phyloP scores from a whole-genome alignment of 2,888 invertebrate genomes.

The Malachius bipustulatus region DNA sequence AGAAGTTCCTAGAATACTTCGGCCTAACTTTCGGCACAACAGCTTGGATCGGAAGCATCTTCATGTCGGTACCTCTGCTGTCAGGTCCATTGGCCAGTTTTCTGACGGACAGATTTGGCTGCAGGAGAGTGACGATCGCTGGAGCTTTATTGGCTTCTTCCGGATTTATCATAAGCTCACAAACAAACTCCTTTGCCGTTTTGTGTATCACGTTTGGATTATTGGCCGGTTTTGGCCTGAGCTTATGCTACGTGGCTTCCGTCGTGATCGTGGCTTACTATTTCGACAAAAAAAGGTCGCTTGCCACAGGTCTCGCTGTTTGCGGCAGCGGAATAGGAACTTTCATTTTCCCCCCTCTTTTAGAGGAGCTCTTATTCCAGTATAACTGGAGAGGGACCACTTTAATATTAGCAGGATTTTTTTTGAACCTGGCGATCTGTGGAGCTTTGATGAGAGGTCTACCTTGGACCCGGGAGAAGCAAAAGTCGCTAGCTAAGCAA shows the following conservation, averaged over 20 bases:
- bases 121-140: slow-evolving; percentile 35
- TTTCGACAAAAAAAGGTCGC: slow-evolving; percentile 77
- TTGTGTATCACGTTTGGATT: slow-evolving; percentile 79
- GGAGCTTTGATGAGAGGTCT: slow-evolving; percentile 81
- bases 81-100: slow-evolving; percentile 77
- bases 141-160: slow-evolving; percentile 60
- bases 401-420: slow-evolving; percentile 67
- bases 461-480: slow-evolving; percentile 67
- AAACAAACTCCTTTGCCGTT: slow-evolving; percentile 59
- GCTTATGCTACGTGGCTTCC: slow-evolving; percentile 77
- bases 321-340: slow-evolving; percentile 86
- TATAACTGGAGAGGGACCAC: slow-evolving; percentile 82
- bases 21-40: slow-evolving; percentile 71
- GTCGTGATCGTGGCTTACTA: slow-evolving; percentile 87
- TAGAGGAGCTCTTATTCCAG: slow-evolving; percentile 61
- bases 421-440: slow-evolving; percentile 74
- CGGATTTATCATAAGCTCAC: slow-evolving; percentile 65
- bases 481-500: slow-evolving; percentile 48
- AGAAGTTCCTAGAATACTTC: slow-evolving; percentile 71
- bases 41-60: slow-evolving; percentile 39
- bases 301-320: slow-evolving; percentile 78
- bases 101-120: slow-evolving; percentile 74
- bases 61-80: slow-evolving; percentile 54
- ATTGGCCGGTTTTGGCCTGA: slow-evolving; percentile 71
- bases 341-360: slow-evolving; percentile 76